Percentiles rank a stretch among this genome's conserved stretches.
phyloP scores from a whole-genome alignment of 2,797 vertebrate genomes.

The Vultur gryphus region DNA sequence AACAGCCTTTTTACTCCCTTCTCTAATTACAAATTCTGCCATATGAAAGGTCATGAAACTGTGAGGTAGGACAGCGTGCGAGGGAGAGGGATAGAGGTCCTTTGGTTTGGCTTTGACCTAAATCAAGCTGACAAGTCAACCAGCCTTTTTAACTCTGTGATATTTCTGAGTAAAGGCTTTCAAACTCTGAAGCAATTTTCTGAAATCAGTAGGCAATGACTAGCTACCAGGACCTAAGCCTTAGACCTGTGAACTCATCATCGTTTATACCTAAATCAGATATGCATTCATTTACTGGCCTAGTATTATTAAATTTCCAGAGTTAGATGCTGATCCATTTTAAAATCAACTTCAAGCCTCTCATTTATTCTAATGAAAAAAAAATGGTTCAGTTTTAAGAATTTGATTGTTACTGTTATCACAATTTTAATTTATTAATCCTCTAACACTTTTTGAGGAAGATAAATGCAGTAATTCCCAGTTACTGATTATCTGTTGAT shows the following conservation, averaged over 20 bases:
- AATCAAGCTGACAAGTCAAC: slow-evolving; percentile 33
- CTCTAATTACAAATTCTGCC: slow-evolving; percentile 37
- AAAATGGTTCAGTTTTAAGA: neutral
- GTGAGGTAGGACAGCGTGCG: neutral
- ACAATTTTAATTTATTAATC: neutral
- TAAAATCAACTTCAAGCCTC: neutral
- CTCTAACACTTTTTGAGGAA: neutral
- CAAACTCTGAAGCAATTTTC: neutral
- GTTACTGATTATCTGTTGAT: neutral
- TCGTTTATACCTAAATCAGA: neutral
- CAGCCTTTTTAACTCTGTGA: neutral
- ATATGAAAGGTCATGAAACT: slow-evolving; percentile 16
- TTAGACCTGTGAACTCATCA: neutral
- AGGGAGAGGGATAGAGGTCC: neutral
- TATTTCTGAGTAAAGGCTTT: neutral
- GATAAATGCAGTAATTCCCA: neutral
- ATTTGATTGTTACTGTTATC: neutral
- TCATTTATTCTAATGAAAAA: neutral
- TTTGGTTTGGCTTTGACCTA: slow-evolving; percentile 12
- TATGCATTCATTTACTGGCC: neutral
- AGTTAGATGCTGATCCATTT: neutral
- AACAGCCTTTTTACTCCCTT: slow-evolving; percentile 24
- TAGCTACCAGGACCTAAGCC: neutral
- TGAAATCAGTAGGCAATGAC: neutral
- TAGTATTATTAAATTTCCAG: neutral